phyloP scores from a whole-genome alignment of 2,797 vertebrate genomes.

The Chaenodraco wilsoni region DNA sequence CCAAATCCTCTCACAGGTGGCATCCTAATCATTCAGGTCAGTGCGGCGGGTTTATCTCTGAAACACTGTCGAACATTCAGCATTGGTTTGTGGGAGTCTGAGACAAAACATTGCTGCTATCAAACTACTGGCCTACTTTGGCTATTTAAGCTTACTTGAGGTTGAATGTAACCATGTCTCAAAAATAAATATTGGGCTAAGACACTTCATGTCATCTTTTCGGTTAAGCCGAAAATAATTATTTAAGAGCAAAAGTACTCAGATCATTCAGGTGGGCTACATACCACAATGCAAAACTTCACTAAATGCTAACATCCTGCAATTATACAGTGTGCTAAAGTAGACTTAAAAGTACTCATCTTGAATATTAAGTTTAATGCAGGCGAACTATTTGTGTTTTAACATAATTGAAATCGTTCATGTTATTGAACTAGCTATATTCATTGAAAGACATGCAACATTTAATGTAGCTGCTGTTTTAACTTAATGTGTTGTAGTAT shows the following conservation, averaged over 20 bases:
- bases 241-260: background rate
- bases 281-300: background rate
- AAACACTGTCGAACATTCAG: background rate
- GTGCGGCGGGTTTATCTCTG: constrained; percentile 18
- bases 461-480: background rate
- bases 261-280: background rate
- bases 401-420: no score
- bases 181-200: background rate
- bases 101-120: background rate
- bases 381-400: no score
- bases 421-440: no score
- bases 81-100: background rate
- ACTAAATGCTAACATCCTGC: background rate
- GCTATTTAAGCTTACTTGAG: background rate
- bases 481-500: background rate
- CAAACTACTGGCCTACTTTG: background rate
- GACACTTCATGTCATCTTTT: background rate
- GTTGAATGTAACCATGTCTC: background rate
- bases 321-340: background rate
- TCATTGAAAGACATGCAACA: background rate
- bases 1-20: constrained; percentile 26
- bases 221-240: no score
- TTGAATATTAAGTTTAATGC: no score
- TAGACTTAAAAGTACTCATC: no score
- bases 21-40: constrained; percentile 43